A percentile compares a stretch with the other conserved stretches of the same genome.
These are phyloP conservation scores for Pantherophis guttatus DNA, from an alignment of 2,113 vertebrate genomes.

Conservation along the genomic window DNA sequence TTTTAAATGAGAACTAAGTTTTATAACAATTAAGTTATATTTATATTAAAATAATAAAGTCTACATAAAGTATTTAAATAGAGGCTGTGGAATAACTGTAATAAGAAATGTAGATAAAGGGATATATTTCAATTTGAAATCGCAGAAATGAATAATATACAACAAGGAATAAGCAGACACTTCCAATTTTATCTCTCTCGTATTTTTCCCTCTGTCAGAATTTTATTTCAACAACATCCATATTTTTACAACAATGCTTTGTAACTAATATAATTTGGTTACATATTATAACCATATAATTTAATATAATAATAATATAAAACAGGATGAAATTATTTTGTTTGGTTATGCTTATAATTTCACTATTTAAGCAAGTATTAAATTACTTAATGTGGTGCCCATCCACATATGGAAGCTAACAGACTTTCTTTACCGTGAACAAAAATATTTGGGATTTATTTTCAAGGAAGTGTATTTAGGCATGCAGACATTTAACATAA, in stretches of 20 bases:
- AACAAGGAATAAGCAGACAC: neutral
- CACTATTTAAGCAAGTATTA: neutral
- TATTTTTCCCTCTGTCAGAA: neutral
- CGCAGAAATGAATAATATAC: constrained; percentile 6
- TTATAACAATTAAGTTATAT: constrained; percentile 21
- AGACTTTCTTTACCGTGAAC: neutral
- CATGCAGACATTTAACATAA: neutral
- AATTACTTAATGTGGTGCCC: neutral
- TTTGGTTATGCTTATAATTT: neutral
- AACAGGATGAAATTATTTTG: neutral
- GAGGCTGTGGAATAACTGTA: constrained; percentile 1
- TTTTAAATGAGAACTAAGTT: constrained; percentile 54
- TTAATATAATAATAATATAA: neutral
- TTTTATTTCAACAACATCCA: neutral
- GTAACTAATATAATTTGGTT: neutral
- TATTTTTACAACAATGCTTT: neutral
- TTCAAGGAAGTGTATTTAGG: neutral
- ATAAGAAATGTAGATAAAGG: neutral
- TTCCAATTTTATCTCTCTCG: neutral
- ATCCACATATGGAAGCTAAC: too few relatives aligned
- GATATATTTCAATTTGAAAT: constrained; percentile 37
- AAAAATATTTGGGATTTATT: neutral
- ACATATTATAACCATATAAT: neutral
- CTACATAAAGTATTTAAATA: constrained; percentile 43
- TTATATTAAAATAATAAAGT: constrained; percentile 45